Evolutionary conservation across 2,113 vertebrate species (phyloP).

Genomic region (Perognathus longimembris): DNA sequence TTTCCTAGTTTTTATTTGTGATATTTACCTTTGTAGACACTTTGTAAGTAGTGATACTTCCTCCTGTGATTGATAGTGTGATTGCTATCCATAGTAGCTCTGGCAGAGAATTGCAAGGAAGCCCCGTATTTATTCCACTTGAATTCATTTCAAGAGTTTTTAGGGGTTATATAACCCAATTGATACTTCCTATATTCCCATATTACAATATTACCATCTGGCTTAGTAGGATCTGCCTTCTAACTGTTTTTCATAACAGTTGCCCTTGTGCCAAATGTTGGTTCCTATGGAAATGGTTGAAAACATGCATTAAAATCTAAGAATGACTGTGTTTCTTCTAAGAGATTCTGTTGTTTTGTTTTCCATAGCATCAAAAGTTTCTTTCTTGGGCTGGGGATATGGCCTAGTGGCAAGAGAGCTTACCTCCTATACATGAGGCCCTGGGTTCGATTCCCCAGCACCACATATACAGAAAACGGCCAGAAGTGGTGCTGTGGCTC

Average conservation of each 20-base stretch:
- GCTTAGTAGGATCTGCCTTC: slow-evolving; percentile 75
- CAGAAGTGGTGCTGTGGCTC: too few species aligned
- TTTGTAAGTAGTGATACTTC: slow-evolving; percentile 31
- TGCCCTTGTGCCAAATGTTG: slow-evolving; percentile 77
- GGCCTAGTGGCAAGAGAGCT: too few species aligned
- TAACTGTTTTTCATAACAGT: slow-evolving; percentile 79
- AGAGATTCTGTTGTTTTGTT: slow-evolving; percentile 61
- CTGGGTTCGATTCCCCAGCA: too few species aligned
- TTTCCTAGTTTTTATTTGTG: background rate
- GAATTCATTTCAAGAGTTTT: slow-evolving; percentile 73
- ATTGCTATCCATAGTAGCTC: slow-evolving; percentile 24
- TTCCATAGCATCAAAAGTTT: background rate
- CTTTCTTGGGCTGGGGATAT: too few species aligned
- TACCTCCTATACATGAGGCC: too few species aligned
- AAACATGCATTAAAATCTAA: slow-evolving; percentile 78
- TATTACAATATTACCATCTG: slow-evolving; percentile 82
- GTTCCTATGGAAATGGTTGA: slow-evolving; percentile 86
- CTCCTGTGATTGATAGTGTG: slow-evolving; percentile 47
- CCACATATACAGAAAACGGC: too few species aligned
- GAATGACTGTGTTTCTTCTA: slow-evolving; percentile 64
- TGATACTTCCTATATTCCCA: slow-evolving; percentile 69
- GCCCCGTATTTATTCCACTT: slow-evolving; percentile 73
- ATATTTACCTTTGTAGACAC: background rate
- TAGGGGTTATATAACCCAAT: slow-evolving; percentile 70
- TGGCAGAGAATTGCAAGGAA: slow-evolving; percentile 65